Evolutionary conservation across 2,113 vertebrate genomes (phyloP).

Genomic region (Gymnobelideus leadbeateri): DNA sequence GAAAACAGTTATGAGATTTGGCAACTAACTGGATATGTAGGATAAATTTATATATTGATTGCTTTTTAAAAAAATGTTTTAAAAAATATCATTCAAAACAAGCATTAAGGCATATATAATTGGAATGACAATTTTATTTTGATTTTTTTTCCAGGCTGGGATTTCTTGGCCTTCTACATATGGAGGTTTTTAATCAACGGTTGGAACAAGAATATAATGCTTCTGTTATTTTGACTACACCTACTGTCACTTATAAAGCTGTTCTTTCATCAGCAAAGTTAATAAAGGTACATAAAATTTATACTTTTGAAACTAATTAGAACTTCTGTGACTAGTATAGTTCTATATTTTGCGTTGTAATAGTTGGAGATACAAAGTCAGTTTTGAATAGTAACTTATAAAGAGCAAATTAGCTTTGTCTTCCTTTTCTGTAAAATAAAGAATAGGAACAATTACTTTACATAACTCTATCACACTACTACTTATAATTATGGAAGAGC

Average conservation of each 20-base stretch:
- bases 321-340: constrained; percentile 10
- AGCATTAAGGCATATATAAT: constrained; percentile 34
- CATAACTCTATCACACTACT: neutral
- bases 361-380: neutral
- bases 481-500: constrained; percentile 7
- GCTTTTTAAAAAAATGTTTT: neutral
- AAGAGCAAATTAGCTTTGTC: constrained; percentile 22
- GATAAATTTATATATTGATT: neutral
- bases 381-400: neutral
- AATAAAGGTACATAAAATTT: constrained; percentile 90
- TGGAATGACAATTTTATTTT: neutral
- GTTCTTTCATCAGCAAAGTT: constrained; percentile 93
- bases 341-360: neutral
- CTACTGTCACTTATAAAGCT: constrained; percentile 97
- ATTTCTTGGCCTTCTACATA: constrained; percentile 96
- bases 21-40: neutral
- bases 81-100: neutral
- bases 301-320: neutral
- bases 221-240: constrained; percentile 94
- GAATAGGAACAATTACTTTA: neutral
- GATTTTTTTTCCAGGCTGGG: constrained; percentile 87
- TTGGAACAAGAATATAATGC: constrained; percentile 97
- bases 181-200: constrained; percentile 99
- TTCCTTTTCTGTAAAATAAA: constrained; percentile 44
- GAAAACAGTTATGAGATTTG: neutral